Evolutionary conservation across 1,140 invertebrate genomes (phyloP).

Genomic region (Drosophila quadrilineata): DNA sequence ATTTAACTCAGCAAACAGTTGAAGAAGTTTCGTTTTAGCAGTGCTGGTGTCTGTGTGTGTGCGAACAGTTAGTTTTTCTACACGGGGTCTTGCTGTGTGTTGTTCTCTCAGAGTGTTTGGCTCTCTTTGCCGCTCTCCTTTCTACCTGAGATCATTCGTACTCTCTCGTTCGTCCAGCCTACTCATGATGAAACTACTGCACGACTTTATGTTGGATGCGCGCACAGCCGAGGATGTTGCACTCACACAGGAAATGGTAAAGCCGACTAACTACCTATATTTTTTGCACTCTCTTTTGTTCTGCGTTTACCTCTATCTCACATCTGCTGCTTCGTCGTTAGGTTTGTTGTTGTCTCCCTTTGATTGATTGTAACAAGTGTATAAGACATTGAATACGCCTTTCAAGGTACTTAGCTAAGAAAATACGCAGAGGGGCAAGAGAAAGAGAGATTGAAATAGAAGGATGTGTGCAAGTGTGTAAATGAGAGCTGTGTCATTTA

Average conservation of each 20-base stretch:
- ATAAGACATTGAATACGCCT: conserved; percentile 1
- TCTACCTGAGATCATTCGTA: conserved; percentile 1
- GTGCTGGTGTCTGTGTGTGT: conserved; percentile 1
- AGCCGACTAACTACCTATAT: conserved; percentile 20
- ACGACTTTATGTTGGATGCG: conserved; percentile 77
- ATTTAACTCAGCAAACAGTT: conserved; percentile 26
- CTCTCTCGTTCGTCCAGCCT: conserved; percentile 45
- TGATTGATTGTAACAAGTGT: conserved; percentile 27
- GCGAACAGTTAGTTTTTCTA: conserved; percentile 8
- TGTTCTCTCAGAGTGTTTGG: conserved; percentile 24
- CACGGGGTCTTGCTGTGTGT: conserved; percentile 5
- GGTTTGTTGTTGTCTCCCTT: conserved; percentile 15
- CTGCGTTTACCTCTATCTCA: not conserved
- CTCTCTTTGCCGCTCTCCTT: conserved; percentile 20
- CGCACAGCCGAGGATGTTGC: conserved; percentile 74
- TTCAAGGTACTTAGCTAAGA: too few species aligned
- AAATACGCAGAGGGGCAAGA: too few species aligned
- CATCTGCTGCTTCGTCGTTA: not conserved
- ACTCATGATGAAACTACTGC: conserved; percentile 80
- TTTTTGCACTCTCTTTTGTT: too few species aligned
- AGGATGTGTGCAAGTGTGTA: too few species aligned
- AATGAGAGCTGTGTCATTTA: too few species aligned
- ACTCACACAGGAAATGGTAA: conserved; percentile 80
- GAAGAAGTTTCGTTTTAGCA: conserved; percentile 56
- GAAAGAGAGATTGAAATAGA: too few species aligned